These are phyloP conservation scores for Sciurus niger DNA, from an alignment of 2,113 vertebrate species.

Conservation along the genomic window DNA sequence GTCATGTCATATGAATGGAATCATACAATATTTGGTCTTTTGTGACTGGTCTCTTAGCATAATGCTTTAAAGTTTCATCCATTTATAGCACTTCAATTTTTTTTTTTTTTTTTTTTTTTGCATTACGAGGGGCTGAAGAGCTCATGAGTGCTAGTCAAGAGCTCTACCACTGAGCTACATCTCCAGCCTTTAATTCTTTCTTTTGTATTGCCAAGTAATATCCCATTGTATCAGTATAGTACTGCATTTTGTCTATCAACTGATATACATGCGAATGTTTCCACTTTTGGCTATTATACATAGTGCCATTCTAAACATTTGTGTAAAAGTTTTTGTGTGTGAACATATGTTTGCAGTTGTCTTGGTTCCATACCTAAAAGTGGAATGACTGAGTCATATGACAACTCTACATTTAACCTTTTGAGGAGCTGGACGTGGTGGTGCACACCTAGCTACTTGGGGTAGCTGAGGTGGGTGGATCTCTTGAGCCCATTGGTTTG, in stretches of 20 bases:
- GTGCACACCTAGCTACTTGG: background rate
- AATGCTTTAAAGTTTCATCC: slow-evolving; percentile 29
- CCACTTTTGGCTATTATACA: too few relatives aligned
- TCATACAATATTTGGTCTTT: background rate
- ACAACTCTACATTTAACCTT: background rate
- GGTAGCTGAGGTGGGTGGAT: background rate
- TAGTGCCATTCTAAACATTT: background rate
- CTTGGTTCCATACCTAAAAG: background rate
- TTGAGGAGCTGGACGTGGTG: background rate
- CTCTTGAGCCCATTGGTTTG: background rate
- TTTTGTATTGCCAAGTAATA: slow-evolving; percentile 44
- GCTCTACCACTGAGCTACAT: too few relatives aligned
- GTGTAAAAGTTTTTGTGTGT: background rate
- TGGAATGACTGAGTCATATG: background rate
- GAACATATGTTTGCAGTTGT: background rate
- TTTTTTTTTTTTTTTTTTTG: background rate
- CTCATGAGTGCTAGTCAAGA: background rate
- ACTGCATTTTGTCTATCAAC: slow-evolving; percentile 4
- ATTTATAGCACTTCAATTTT: background rate
- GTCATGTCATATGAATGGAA: slow-evolving; percentile 12
- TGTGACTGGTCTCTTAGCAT: background rate
- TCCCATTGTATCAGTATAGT: background rate
- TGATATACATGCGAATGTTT: background rate
- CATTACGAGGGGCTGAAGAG: too few relatives aligned
- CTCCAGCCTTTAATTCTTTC: background rate